Evolutionary conservation across 2,888 invertebrate genomes (phyloP), one percentile per base, ranked within the genome.

Genomic region (Dolomedes plantarius): DNA sequence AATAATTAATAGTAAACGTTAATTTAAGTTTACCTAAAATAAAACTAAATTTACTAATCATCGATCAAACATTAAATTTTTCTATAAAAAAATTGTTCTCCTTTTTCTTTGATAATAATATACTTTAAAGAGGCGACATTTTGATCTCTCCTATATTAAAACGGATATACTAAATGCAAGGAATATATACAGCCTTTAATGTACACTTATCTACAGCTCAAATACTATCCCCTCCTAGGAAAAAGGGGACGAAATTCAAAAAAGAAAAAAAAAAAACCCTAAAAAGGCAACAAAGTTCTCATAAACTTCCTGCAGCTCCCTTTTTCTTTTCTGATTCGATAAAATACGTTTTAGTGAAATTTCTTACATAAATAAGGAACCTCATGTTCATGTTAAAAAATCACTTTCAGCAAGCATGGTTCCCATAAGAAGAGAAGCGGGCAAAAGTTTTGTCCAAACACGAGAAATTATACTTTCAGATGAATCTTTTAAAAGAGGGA

Each of bases 391-490:
- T 56, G 56, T 56, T 56, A 56, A 56, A 56, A 56, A 56, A 56
- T 56, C 56, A 56, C 56, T 56, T 56, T 56, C 56, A 23, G 56
- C 56, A 2, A 56, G 5, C 56, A 5, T 11, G 56, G 23, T 11
- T 23, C 56, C 23, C 23, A 56, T 23, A 56, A 23, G 56, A 11
- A 23, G 23, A 23, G 23, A 56, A 56, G 23, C 19, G 23, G 56
- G 56, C 56, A 76, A 78, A 81, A 77, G 73, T 85, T 73, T n/a
- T 67, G 67, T 67, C 56, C 67, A 56, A 78, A 77, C 83, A 85
- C 83, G 83, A 41, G 41, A 85, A 77, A 85, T 85, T 85, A 85
- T 85, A 85, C 83, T 85, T 85, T 85, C 29, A 85, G 83, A 85
- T 85, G 77, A 83, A 77, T 46, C 69, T 83, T 27, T 77, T 41